Base-by-base conservation (phyloP, 2,888 invertebrate species). In the Drosophila pseudotakahashii region DNA sequence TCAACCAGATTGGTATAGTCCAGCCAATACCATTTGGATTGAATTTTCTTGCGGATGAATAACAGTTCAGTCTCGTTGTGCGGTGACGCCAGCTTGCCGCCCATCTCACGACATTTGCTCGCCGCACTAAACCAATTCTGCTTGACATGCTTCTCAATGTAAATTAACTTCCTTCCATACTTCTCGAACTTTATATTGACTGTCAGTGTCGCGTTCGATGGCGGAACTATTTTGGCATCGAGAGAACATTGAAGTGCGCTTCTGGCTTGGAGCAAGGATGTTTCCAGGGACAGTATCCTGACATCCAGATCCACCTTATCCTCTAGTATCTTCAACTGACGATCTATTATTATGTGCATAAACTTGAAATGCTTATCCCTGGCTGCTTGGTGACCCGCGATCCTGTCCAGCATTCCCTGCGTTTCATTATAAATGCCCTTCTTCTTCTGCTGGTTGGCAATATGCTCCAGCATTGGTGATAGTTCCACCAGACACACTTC, bases 401-500 rank as follows among this genome's bases (percentile, higher is more conserved):
- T 42, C 6, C 19, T 42, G 11, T 42, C 11, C 19, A 42, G 42
- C 6, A 14, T 7, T 19, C 11, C 19, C 11, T 42, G 42, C 42
- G 42, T 11, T 42, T 42, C 42, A 11, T 42, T 19, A 0, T 19
- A 11, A 5, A 19, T 16, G 6, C 11, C 42, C 2, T 19, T 19
- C 5, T 6, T 5, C 19, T 10, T 19, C 42, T 11, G 10, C 42
- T 19, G 16, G 5, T 19, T 16, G 19, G 42, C 42, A 11, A 42
- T 10, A 11, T 19, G 42, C 5, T 42, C 19, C 16, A 42, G 11
- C 42, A 42, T 10, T 11, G 42, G 42, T 4, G 42, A 19, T 19
- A 42, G 16, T 42, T 42, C 42, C 42, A 42, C 42, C 11, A 42
- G 19, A 19, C 42, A 42, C 9, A 39, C 9, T 39, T 39, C 39